phyloP scores from a whole-genome alignment of 1,140 invertebrate species.

The Panonychus citri region DNA sequence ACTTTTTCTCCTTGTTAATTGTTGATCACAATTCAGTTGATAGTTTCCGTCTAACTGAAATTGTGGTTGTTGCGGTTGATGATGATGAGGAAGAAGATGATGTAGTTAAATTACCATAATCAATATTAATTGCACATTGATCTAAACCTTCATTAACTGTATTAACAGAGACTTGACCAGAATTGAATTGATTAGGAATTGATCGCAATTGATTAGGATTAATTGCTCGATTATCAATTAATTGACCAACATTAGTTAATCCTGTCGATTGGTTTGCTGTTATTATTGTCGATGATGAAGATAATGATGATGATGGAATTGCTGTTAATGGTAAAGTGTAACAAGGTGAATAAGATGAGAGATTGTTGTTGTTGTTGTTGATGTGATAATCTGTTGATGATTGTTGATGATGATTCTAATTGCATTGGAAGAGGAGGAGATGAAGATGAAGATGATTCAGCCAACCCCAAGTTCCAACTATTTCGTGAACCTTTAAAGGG shows the following conservation, averaged over 20 bases:
- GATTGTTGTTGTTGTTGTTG: no score
- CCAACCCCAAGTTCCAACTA: constrained; percentile 3
- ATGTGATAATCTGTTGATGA: no score
- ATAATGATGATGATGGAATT: no score
- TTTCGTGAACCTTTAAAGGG: constrained; percentile 4
- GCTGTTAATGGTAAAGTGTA: no score
- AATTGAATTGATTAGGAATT: no score
- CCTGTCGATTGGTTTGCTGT: not conserved
- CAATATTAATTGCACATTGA: constrained; percentile 8
- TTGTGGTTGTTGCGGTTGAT: not conserved
- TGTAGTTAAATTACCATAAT: not conserved
- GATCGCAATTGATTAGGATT: no score
- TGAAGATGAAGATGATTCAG: not conserved
- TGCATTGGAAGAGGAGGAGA: not conserved
- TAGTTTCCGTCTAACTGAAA: constrained; percentile 9
- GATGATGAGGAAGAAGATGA: not conserved
- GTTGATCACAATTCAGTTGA: constrained; percentile 9
- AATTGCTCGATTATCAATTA: no score
- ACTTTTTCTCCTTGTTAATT: no score
- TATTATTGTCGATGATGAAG: not conserved
- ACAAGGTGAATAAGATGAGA: not conserved
- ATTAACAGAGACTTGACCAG: no score
- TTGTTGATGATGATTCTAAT: no score
- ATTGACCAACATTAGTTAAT: not conserved
- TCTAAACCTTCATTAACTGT: not conserved